Conservation (phyloP, 2,113 vertebrate genomes). For the Otis tarda region DNA sequence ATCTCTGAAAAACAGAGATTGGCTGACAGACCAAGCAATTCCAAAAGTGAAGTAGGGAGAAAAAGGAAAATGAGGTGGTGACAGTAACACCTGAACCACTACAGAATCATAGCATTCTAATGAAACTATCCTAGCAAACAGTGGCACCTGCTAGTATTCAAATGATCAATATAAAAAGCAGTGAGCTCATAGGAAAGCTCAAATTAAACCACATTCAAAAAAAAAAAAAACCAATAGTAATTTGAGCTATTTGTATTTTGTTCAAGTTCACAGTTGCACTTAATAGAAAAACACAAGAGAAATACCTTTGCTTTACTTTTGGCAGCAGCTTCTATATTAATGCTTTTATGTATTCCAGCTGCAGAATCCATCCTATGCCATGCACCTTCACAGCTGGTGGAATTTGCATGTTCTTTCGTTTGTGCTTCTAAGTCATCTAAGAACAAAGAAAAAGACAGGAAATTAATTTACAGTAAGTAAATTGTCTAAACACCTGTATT, state of each 20-base stretch:
- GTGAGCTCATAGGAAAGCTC: background rate
- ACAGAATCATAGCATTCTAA: background rate
- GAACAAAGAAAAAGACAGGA: background rate
- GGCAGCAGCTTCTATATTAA: background rate
- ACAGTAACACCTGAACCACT: background rate
- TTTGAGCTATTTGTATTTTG: background rate
- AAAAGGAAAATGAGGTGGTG: background rate
- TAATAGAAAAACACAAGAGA: background rate
- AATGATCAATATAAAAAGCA: background rate
- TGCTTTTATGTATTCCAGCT: conserved; percentile 24
- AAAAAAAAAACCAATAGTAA: background rate
- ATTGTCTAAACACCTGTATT: background rate
- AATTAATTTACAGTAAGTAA: background rate
- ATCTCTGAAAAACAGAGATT: background rate
- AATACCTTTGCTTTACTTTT: conserved; percentile 56
- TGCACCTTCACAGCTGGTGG: conserved; percentile 53
- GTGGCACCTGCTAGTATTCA: background rate
- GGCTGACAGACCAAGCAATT: background rate
- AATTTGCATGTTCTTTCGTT: conserved; percentile 46
- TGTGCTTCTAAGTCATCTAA: conserved; percentile 79
- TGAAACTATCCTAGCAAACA: background rate
- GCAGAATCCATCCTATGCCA: conserved; percentile 7
- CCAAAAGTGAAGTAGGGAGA: background rate
- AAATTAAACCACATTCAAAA: background rate
- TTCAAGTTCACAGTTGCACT: background rate